Percentiles rank a stretch among this genome's conserved stretches.
phyloP scores from a whole-genome alignment of 2,888 invertebrate genomes.

The Netelia melanura region DNA sequence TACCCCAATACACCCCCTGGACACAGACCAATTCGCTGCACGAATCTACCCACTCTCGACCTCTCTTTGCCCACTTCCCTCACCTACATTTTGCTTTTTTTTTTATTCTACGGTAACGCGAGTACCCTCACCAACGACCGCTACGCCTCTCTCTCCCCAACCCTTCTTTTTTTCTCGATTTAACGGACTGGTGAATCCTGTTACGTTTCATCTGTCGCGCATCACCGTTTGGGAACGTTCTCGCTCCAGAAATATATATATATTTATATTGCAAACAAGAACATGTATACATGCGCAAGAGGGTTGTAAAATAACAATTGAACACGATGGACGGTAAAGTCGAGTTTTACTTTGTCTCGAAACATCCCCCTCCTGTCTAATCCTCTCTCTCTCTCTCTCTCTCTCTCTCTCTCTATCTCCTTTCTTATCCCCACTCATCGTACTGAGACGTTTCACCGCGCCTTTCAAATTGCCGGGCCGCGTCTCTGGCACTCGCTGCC shows the following conservation, averaged over 20 bases:
- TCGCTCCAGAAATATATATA: conserved; percentile 7
- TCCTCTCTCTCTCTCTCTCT: not conserved
- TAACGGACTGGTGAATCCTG: conserved; percentile 66
- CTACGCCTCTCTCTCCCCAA: not conserved
- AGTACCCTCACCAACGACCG: conserved; percentile 24
- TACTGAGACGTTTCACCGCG: no score
- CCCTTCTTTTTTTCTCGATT: conserved; percentile 49
- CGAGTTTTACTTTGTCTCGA: not conserved
- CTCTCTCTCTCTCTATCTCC: not conserved
- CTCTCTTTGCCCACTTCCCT: not conserved
- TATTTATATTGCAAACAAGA: not conserved
- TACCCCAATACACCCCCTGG: conserved; percentile 6
- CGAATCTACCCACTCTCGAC: not conserved
- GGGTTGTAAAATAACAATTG: conserved; percentile 50
- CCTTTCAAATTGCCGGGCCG: no score
- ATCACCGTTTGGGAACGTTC: conserved; percentile 31
- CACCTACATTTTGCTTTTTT: not conserved
- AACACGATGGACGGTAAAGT: conserved; percentile 5
- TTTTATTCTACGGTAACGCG: conserved; percentile 53
- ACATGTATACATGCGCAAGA: not conserved
- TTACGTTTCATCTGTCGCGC: conserved; percentile 66
- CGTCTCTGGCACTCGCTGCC: no score
- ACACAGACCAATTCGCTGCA: conserved; percentile 27
- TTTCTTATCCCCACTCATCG: no score
- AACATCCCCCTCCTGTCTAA: not conserved